These are phyloP conservation scores for Cynoglossus semilaevis DNA, from an alignment of 2,113 vertebrate species.

Conservation along the genomic window DNA sequence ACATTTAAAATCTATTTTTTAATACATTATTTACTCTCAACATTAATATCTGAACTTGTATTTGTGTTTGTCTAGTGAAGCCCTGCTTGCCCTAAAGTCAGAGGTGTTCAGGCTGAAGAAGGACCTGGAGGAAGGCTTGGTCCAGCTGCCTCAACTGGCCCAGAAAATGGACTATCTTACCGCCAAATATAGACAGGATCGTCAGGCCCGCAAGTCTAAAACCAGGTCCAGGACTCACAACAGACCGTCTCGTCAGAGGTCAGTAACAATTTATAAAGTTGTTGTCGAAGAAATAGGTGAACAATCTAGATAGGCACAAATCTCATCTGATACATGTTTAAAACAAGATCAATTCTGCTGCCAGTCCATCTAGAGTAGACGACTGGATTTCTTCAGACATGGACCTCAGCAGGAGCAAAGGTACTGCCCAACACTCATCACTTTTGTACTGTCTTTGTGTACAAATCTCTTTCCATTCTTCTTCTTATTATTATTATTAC, in stretches of 20 bases:
- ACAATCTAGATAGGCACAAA: background rate
- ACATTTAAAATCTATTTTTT: too few species aligned
- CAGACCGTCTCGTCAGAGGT: slow-evolving; percentile 51
- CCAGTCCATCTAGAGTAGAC: slow-evolving; percentile 45
- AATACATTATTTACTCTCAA: background rate
- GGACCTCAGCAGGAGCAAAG: slow-evolving; percentile 64
- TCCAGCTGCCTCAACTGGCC: slow-evolving; percentile 66
- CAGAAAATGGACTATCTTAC: slow-evolving; percentile 67
- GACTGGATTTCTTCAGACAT: slow-evolving; percentile 77
- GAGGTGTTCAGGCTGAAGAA: slow-evolving; percentile 73
- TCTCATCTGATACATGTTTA: background rate
- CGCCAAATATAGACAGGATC: slow-evolving; percentile 50
- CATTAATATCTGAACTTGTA: background rate
- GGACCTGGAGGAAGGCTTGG: slow-evolving; percentile 69
- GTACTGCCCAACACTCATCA: slow-evolving; percentile 30
- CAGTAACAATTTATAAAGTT: background rate
- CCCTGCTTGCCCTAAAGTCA: slow-evolving; percentile 70
- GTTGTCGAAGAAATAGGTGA: background rate
- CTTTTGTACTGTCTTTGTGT: background rate
- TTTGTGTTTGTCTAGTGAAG: slow-evolving; percentile 52
- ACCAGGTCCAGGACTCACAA: slow-evolving; percentile 32
- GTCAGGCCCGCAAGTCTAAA: slow-evolving; percentile 40
- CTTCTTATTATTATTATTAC: background rate
- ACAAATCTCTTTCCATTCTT: background rate
- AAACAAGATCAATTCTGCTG: slow-evolving; percentile 11